phyloP scores from a whole-genome alignment of 2,797 vertebrate species.

The Pogonophryne albipinna region DNA sequence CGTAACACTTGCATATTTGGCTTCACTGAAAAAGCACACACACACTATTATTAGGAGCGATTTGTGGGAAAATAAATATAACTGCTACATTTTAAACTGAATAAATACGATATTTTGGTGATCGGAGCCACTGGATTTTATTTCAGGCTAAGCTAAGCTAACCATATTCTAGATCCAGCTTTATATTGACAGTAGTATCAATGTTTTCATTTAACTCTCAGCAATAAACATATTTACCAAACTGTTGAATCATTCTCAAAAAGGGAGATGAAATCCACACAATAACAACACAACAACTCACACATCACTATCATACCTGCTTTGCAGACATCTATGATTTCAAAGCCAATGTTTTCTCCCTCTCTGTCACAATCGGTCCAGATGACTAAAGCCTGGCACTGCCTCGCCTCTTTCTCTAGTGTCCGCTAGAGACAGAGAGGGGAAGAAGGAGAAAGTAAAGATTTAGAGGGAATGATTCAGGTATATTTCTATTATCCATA shows the following conservation, averaged over 20 bases:
- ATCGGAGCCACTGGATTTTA: not conserved
- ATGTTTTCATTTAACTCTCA: not conserved
- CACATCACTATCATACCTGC: conserved; percentile 83
- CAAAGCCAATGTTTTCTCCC: conserved; percentile 98
- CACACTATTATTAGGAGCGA: not conserved
- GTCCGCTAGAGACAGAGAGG: conserved; percentile 84
- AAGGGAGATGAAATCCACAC: not conserved
- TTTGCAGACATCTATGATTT: conserved; percentile 95
- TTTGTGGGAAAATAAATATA: not conserved
- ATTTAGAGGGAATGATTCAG: not conserved
- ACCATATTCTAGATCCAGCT: not conserved
- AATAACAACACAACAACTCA: conserved; percentile 3
- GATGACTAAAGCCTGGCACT: conserved; percentile 94
- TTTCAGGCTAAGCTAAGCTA: conserved; percentile 5
- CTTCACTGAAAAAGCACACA: conserved; percentile 84
- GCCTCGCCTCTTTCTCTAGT: conserved; percentile 90
- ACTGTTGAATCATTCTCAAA: not conserved
- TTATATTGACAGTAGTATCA: not conserved
- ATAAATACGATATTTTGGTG: too few species aligned
- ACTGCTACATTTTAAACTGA: too few species aligned
- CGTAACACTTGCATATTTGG: conserved; percentile 90
- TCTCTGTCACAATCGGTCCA: conserved; percentile 99
- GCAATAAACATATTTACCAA: not conserved
- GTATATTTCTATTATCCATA: not conserved
- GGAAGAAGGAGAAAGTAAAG: not conserved